Base-by-base conservation (phyloP, 2,888 invertebrate genomes). In the Ceriagrion tenellum region DNA sequence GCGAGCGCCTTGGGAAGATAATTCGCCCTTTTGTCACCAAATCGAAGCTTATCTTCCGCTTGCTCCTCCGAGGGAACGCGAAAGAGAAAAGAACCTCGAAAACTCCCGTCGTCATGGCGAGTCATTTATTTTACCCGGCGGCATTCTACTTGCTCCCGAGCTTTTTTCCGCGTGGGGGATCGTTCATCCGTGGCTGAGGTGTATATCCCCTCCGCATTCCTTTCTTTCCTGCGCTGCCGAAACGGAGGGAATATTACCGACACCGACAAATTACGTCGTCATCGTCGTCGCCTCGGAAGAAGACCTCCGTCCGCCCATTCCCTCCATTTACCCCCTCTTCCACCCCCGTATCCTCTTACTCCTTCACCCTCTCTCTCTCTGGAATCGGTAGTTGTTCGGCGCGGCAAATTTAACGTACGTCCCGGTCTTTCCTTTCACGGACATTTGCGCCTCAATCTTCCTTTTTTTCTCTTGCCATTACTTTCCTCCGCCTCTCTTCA, bases 261-360 rank as follows among this genome's bases (percentile, higher is more conserved):
- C 81, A n/a, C 69, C n/a, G 69, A 69, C 69, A 69, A 81, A 81
- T 81, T 81, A 81, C 30, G 81, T 35, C 35, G 81, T 81, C 81
- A 81, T 81, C 30, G 13, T n/a, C 12, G 35, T n/a, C 30, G 30
- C 81, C 81, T 81, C 81, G 35, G 35, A 35, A 13, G 81, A 20
- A 59, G 16, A 16, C 47, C 47, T 47, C 47, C 47, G 59, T 59
- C 59, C 59, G 20, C 59, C 59, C 20, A 59, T 59, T 59, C 59
- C 12, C 69, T 16, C n/a, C 26, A 20, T 26, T 10, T 13, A 8
- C 30, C 16, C 81, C 35, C 35, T 8, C n/a, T 26, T 69, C 69
- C n/a, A 20, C n/a, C 69, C n/a, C 10, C 69, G 6, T 2, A 10
- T 12, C 59, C 59, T 20, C 59, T 59, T 56, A 56, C 59, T 59